phyloP scores from a whole-genome alignment of 1,140 invertebrate species.

The Adoxophyes honmai region DNA sequence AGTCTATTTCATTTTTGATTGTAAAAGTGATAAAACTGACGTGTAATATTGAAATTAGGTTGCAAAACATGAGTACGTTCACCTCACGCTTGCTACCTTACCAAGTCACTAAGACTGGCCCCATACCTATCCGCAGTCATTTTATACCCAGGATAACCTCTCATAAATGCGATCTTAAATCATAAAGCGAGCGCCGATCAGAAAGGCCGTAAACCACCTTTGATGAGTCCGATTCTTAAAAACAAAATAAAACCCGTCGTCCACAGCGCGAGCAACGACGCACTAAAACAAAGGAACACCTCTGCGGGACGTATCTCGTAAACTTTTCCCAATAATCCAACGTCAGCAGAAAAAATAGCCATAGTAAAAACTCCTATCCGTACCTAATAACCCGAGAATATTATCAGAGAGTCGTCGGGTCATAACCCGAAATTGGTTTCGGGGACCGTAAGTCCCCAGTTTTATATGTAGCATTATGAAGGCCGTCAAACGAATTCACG shows the following conservation, averaged over 20 bases:
- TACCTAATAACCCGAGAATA: constrained; percentile 50
- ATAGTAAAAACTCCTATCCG: constrained; percentile 42
- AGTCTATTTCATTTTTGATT: too few species aligned
- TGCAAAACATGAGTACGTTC: too few species aligned
- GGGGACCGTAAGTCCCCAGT: constrained; percentile 76
- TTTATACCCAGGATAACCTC: constrained; percentile 31
- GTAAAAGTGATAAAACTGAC: too few species aligned
- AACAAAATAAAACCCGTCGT: not conserved
- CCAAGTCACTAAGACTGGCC: too few species aligned
- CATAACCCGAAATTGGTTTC: constrained; percentile 76
- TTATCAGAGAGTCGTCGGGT: constrained; percentile 75
- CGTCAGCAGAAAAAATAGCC: constrained; percentile 62
- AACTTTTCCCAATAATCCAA: constrained; percentile 66
- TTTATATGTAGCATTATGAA: constrained; percentile 77
- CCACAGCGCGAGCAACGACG: not conserved
- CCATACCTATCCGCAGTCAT: too few species aligned
- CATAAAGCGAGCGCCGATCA: constrained; percentile 24
- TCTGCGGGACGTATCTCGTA: constrained; percentile 38
- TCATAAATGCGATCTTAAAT: too few species aligned
- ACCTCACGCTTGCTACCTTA: too few species aligned
- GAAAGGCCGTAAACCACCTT: too few species aligned
- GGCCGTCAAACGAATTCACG: constrained; percentile 77
- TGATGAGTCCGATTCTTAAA: too few species aligned
- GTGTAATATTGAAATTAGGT: too few species aligned
- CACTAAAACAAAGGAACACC: constrained; percentile 14